Evolutionary conservation across 2,797 vertebrate species (phyloP).

Genomic region (Tachyglossus aculeatus): DNA sequence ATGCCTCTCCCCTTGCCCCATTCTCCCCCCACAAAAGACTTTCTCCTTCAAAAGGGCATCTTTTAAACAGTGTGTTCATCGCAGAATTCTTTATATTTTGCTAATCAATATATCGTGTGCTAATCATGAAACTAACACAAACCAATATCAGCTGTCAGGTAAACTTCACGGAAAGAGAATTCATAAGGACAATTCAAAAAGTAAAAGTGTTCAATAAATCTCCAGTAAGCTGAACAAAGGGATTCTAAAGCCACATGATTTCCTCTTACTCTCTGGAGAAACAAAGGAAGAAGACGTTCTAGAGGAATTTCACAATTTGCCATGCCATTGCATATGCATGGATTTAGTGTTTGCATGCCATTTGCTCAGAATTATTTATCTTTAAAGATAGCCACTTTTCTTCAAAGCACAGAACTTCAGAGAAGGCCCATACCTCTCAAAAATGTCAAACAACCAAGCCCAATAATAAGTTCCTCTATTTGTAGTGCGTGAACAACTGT

Average conservation of each 20-base stretch:
- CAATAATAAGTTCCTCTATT: no score
- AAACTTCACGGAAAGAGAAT: neutral
- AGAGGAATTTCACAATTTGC: conserved; percentile 63
- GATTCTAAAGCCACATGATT: conserved; percentile 25
- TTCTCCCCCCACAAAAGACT: no score
- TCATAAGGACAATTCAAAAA: conserved; percentile 16
- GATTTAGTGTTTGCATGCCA: no score
- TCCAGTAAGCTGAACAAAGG: conserved; percentile 50
- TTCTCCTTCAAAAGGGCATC: neutral
- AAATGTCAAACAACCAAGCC: no score
- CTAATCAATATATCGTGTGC: neutral
- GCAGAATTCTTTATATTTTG: neutral
- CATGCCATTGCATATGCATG: conserved; percentile 58
- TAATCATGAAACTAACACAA: neutral
- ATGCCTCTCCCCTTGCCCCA: no score
- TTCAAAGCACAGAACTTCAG: no score
- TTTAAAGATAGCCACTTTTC: no score
- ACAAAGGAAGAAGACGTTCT: conserved; percentile 67
- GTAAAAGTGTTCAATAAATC: conserved; percentile 48
- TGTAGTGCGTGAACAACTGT: no score
- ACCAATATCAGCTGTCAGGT: neutral
- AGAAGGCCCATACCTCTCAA: no score
- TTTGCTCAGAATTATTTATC: no score
- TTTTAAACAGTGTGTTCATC: neutral
- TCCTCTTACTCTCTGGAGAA: conserved; percentile 54